phyloP scores from a whole-genome alignment of 1,140 invertebrate genomes.

The Ridgeia piscesae region DNA sequence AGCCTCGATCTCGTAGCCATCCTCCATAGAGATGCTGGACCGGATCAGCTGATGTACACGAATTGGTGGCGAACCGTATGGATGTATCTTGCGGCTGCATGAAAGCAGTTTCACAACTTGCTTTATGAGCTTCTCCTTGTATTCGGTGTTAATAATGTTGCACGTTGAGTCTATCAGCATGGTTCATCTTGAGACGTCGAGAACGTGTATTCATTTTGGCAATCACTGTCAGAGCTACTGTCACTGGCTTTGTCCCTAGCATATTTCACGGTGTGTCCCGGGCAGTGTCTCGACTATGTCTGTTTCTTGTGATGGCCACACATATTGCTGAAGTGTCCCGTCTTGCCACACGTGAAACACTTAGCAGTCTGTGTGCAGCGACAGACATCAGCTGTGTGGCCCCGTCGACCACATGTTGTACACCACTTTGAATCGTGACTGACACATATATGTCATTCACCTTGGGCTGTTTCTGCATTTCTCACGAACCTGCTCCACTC shows the following conservation, averaged over 20 bases:
- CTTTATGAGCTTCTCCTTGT: background rate
- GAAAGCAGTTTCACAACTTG: background rate
- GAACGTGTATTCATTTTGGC: background rate
- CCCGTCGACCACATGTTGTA: background rate
- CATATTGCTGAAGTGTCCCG: background rate
- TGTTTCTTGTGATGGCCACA: background rate
- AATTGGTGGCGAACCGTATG: background rate
- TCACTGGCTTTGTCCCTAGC: background rate
- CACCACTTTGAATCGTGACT: background rate
- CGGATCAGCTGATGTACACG: background rate
- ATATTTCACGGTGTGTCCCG: background rate
- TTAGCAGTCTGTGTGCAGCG: background rate
- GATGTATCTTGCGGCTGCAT: background rate
- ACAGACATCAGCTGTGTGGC: background rate
- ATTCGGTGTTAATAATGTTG: background rate
- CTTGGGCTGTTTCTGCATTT: background rate
- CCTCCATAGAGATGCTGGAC: background rate
- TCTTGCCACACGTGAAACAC: background rate
- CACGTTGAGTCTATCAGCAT: background rate
- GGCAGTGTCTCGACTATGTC: background rate
- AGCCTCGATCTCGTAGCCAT: background rate
- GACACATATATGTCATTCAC: background rate
- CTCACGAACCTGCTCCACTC: background rate
- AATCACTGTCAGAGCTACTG: background rate
- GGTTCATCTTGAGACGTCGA: background rate